Evolutionary conservation across 1,140 invertebrate genomes (phyloP), one percentile per base, ranked within the genome.

Genomic region (Sitodiplosis mosellana): DNA sequence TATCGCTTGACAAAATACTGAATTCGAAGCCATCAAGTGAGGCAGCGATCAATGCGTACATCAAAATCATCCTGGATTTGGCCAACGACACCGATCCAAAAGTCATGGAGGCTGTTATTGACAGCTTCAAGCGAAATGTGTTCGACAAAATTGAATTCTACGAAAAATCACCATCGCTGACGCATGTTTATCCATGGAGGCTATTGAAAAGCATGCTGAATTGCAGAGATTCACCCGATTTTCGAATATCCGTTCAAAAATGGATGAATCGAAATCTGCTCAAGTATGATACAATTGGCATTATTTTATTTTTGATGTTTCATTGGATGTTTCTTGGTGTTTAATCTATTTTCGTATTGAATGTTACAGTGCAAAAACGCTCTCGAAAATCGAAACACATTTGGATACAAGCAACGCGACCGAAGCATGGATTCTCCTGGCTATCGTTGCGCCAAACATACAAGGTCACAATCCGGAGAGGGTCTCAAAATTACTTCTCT

Each of bases 181-280:
- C 55, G 27, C 57, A 63, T 47, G 57, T 60, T 36, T 55, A 61
- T 52, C 61, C 61, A 19, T 64, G 61, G 61, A 53, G 54, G 6
- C 61, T 64, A 40, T 47, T 64, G n/a, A 47, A 54, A n/a, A 58
- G 56, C 0, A 27, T 63, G 8, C 19, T 63, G 2, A 45, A 36
- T 1, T 52, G 54, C 0, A 57, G 61, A 38, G 55, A 59, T 1
- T 54, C 59, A 8, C 51, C 55, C 8, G 60, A 61, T 52, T 47
- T 64, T 3, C 54, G 61, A n/a, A 43, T n/a, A 17, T 53, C 52
- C 34, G 49, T 55, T 37, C 40, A 53, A 12, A 44, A 41, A 44
- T 48, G 50, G 15, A 43, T 55, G 15, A 45, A 50, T 5, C 37
- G 49, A 12, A 45, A 49, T 2, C 18, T 50, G 18, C 44, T 55